phyloP scores from a whole-genome alignment of 2,113 vertebrate genomes.

The Callionymus lyra region DNA sequence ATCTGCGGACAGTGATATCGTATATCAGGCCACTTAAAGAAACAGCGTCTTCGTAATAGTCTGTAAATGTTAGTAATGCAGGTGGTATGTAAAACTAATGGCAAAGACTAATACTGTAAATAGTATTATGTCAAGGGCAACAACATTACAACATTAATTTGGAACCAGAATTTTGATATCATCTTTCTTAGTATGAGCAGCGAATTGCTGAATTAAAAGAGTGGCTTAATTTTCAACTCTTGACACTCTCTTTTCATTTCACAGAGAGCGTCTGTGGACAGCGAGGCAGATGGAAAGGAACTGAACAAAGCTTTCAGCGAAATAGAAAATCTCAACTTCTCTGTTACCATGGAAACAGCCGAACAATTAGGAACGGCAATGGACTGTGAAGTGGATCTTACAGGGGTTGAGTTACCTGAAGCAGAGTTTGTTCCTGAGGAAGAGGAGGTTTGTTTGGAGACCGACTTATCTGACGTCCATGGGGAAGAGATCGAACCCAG shows the following conservation, averaged over 20 bases:
- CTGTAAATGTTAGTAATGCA: too few relatives aligned
- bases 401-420: slow-evolving; percentile 43
- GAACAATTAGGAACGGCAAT: slow-evolving; percentile 50
- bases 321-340: slow-evolving; percentile 50
- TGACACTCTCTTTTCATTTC: slow-evolving; percentile 8
- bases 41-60: too few relatives aligned
- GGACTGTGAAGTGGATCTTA: slow-evolving; percentile 51
- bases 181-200: too few relatives aligned
- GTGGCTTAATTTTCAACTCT: not conserved
- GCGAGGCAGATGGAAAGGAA: slow-evolving; percentile 51
- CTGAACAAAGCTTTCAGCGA: slow-evolving; percentile 49
- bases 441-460: slow-evolving; percentile 28
- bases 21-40: too few relatives aligned
- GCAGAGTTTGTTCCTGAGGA: slow-evolving; percentile 25
- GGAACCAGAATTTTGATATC: too few relatives aligned
- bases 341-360: slow-evolving; percentile 69
- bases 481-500: slow-evolving; percentile 10
- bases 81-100: too few relatives aligned
- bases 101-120: too few relatives aligned
- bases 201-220: too few relatives aligned
- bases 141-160: too few relatives aligned
- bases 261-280: slow-evolving; percentile 50
- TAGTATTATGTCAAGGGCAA: too few relatives aligned
- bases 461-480: slow-evolving; percentile 18
- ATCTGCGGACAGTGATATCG: too few relatives aligned